Evolutionary conservation across 1,140 invertebrate species (phyloP), one percentile per base, ranked within the genome.

Genomic region (Trissolcus basalis): DNA sequence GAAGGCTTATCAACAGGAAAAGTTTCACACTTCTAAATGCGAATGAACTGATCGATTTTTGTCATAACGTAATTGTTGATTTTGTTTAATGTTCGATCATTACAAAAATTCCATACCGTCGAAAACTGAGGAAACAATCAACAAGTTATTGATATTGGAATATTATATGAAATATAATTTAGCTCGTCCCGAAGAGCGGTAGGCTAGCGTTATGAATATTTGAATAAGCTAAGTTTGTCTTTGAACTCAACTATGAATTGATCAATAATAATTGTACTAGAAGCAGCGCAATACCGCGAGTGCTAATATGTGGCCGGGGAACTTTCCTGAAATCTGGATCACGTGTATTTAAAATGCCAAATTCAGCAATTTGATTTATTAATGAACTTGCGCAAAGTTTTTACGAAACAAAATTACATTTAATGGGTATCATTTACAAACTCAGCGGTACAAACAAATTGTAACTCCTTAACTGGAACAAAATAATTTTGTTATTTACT

Each of bases 291-390:
- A 50, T 50, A 55, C 11, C 51, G 9, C 36, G 19, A 27, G 36
- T 39, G 33, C 5, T 10, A 19, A 47, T 39, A 32, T 12, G 14
- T 27, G 15, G 0, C 10, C 9, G 7, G 16, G 49, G 45, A 60
- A 60, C 47, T 60, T 49, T 60, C 48, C 48, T 63, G 49, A 56
- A 64, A 72, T 41, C 54, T 32, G 41, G 33, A 64, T 43, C 48
- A 44, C 60, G 19, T 43, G 53, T 41, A 36, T 65, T 54, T 60
- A 12, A 59, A 51, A 63, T 59, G 7, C 41, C 15, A 4, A 16
- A 19, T 13, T n/a, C 51, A 48, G 48, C 49, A 43, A 19, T 35
- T 60, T 58, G 50, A 27, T 27, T 27, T 27, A 27, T 27, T 27
- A 27, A 27, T 27, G 19, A 27, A 27, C 19, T 27, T 6, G 19